A percentile compares a stretch with the other conserved stretches of the same genome.
Conservation (phyloP, 2,113 vertebrate genomes). For the Amblyornis subalaris region DNA sequence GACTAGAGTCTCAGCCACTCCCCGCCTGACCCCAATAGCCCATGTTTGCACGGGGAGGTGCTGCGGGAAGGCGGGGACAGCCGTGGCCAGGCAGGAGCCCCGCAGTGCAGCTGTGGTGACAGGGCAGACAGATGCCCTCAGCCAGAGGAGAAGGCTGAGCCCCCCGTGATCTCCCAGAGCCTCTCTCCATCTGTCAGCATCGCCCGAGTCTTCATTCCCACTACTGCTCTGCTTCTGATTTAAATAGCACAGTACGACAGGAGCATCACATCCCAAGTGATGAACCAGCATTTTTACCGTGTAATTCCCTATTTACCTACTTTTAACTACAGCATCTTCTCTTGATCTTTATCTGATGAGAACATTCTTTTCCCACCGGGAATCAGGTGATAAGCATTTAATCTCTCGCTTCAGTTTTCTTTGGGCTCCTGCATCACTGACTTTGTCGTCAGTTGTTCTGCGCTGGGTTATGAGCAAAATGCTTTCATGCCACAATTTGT, state of each 20-base stretch:
- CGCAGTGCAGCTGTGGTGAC: background rate
- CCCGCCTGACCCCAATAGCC: accelerated
- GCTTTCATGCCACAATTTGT: background rate
- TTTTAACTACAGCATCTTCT: constrained; percentile 35
- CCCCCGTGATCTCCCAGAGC: background rate
- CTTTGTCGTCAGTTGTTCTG: background rate
- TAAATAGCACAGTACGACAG: background rate
- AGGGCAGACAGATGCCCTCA: background rate
- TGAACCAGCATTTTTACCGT: background rate
- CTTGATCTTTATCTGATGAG: constrained; percentile 30
- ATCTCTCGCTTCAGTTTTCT: background rate
- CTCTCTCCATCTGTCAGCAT: background rate
- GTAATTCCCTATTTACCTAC: constrained; percentile 30
- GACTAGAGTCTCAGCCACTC: background rate
- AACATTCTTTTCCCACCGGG: background rate
- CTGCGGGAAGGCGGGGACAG: background rate
- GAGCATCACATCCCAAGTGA: background rate
- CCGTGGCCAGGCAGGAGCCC: background rate
- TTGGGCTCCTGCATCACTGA: background rate
- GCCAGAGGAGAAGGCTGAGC: background rate
- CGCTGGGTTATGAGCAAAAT: background rate
- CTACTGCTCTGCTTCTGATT: background rate
- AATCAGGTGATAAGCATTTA: constrained; percentile 20
- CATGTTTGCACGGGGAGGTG: accelerated
- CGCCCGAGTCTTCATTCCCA: background rate